These are phyloP conservation scores for Amia ocellicauda DNA, from an alignment of 2,113 vertebrate genomes.

Conservation along the genomic window DNA sequence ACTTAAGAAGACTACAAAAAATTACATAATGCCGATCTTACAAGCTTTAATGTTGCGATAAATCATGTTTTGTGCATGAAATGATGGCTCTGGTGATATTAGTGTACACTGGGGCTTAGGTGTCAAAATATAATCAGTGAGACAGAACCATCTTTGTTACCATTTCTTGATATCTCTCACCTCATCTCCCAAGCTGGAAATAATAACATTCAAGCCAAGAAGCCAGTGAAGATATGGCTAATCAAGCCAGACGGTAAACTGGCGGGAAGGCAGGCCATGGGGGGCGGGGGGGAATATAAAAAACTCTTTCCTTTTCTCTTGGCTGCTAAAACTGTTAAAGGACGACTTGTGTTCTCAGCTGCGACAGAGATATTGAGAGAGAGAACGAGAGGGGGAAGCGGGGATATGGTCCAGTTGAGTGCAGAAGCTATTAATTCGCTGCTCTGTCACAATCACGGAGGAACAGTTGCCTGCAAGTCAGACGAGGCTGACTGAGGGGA, in stretches of 20 bases:
- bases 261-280: constrained; percentile 26
- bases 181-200: constrained; percentile 25
- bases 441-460: constrained; percentile 35
- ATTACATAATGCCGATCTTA: no score
- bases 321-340: neutral
- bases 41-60: no score
- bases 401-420: constrained; percentile 42
- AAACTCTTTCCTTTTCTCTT: neutral
- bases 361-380: constrained; percentile 28
- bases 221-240: constrained; percentile 28
- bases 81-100: no score
- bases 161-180: no score
- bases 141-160: no score
- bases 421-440: constrained; percentile 27
- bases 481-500: constrained; percentile 27
- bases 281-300: constrained; percentile 29
- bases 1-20: no score
- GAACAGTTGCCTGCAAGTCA: constrained; percentile 32
- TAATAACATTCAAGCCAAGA: constrained; percentile 49
- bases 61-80: no score
- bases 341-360: constrained; percentile 11
- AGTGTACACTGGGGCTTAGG: neutral
- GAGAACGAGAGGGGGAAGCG: constrained; percentile 12
- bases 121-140: constrained; percentile 10
- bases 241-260: constrained; percentile 31